phyloP scores from a whole-genome alignment of 37 sponge, comb jelly and placozoan genomes.

The Cliona cf. orientalis region DNA sequence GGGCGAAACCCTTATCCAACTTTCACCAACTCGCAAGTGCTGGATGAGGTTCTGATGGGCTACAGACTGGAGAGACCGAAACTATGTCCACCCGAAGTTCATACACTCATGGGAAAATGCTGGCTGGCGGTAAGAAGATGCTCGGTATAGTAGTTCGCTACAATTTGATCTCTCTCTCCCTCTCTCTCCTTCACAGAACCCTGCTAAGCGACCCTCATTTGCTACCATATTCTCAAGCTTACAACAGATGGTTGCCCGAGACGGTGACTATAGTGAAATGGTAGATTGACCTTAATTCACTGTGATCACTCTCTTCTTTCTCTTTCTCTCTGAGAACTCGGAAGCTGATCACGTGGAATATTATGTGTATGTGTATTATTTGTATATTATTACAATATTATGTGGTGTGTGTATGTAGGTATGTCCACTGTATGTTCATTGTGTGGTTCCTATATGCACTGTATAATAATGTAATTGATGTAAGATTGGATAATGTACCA shows the following conservation, averaged over 20 bases:
- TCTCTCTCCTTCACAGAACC: conserved; percentile 35
- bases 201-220: conserved; percentile 84
- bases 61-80: conserved; percentile 83
- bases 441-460: not conserved
- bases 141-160: not conserved
- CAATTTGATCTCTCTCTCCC: no score
- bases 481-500: no score
- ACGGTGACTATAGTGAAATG: conserved; percentile 58
- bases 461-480: no score
- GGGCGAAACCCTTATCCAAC: conserved; percentile 92
- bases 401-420: not conserved
- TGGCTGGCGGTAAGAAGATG: conserved; percentile 79
- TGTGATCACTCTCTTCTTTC: not conserved
- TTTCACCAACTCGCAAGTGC: conserved; percentile 90
- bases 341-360: not conserved
- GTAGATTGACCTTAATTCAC: not conserved
- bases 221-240: conserved; percentile 26
- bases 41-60: conserved; percentile 87
- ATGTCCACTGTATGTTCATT: not conserved
- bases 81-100: conserved; percentile 73
- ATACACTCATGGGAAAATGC: conserved; percentile 74
- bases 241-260: conserved; percentile 46
- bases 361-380: not conserved
- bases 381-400: no score
- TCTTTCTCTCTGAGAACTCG: not conserved